Conservation (phyloP, 2,888 invertebrate species). For the Leptinotarsa haldemani region DNA sequence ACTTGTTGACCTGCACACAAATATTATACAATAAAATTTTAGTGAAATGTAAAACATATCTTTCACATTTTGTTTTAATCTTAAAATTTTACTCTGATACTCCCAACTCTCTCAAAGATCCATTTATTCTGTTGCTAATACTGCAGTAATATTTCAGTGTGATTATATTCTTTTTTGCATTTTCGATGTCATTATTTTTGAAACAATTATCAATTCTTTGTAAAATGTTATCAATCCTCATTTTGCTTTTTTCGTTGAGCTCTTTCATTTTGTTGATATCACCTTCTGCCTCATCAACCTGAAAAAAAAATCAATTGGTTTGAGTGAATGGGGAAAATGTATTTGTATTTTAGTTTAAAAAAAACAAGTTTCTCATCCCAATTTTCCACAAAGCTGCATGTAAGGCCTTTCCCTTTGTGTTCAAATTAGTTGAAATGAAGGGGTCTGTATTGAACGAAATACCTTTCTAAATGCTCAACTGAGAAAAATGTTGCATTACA, state of each 20-base stretch:
- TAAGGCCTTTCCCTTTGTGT: no score
- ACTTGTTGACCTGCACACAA: no score
- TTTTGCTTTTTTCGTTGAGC: conserved; percentile 71
- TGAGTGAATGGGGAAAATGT: not conserved
- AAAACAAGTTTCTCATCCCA: no score
- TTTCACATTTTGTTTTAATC: no score
- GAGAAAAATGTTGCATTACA: no score
- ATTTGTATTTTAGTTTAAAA: not conserved
- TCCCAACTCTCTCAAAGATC: conserved; percentile 70
- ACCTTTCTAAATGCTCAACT: no score
- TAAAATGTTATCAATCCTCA: conserved; percentile 68
- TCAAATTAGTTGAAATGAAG: no score
- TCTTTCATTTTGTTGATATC: conserved; percentile 70
- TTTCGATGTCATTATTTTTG: conserved; percentile 71
- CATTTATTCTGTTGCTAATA: conserved; percentile 82
- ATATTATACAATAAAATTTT: no score
- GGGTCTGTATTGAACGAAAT: no score
- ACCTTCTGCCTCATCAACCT: conserved; percentile 71
- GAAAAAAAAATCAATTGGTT: conserved; percentile 58
- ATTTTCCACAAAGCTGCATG: no score
- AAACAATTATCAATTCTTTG: conserved; percentile 75
- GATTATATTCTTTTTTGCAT: conserved; percentile 75
- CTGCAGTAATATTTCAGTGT: conserved; percentile 89
- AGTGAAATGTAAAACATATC: no score
- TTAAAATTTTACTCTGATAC: conserved; percentile 64